Conservation (phyloP, 2,888 invertebrate species). For the Cremastinae sp. region DNA sequence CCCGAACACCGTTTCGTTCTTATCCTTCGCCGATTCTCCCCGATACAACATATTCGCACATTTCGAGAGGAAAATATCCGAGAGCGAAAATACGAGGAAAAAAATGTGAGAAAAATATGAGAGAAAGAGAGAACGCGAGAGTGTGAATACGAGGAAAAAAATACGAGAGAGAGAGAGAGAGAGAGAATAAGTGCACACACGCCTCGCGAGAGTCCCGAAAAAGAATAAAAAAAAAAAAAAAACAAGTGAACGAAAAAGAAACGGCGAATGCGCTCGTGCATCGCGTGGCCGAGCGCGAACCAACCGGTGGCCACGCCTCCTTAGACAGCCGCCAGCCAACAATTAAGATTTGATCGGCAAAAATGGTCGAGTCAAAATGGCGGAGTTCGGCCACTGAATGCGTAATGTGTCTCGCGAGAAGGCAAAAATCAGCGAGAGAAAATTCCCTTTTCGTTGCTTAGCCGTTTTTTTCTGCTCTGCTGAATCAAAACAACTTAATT, state of each 20-base stretch:
- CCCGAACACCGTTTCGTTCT: background rate
- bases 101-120: too few species aligned
- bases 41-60: too few species aligned
- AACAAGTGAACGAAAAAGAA: conserved; percentile 64
- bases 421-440: conserved; percentile 31
- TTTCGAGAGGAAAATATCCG: too few species aligned
- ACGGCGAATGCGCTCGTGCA: conserved; percentile 76
- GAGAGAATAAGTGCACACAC: conserved; percentile 50
- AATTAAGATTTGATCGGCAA: conserved; percentile 81
- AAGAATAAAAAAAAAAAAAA: conserved; percentile 59
- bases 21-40: background rate
- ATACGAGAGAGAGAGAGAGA: conserved; percentile 19
- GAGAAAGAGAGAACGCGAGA: too few species aligned
- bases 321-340: conserved; percentile 81
- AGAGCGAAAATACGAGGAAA: too few species aligned
- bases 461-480: too few species aligned
- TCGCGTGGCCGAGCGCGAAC: conserved; percentile 79
- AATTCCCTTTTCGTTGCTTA: background rate
- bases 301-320: conserved; percentile 79
- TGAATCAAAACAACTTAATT: too few species aligned
- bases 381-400: conserved; percentile 76
- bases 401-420: conserved; percentile 74
- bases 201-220: conserved; percentile 49
- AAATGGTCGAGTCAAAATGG: conserved; percentile 81
- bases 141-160: too few species aligned